A percentile compares a stretch with the other conserved stretches of the same genome.
These are phyloP conservation scores for Mythimna impura DNA, from an alignment of 2,888 invertebrate species.

Conservation along the genomic window DNA sequence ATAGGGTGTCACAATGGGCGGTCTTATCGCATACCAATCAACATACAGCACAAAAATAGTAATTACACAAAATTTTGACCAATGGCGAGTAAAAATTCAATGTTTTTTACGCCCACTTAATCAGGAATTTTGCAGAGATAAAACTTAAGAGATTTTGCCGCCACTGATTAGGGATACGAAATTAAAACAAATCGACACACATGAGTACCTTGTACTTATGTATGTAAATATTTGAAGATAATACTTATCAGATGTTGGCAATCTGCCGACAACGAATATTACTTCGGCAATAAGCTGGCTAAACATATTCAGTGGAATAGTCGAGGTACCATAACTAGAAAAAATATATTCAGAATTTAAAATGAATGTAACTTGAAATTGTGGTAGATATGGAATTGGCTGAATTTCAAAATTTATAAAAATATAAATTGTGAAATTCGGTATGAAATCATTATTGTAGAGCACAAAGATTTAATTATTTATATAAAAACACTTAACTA, in stretches of 20 bases:
- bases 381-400: background rate
- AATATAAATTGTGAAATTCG: no score
- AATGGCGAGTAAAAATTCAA: background rate
- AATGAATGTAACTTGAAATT: background rate
- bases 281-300: slow-evolving; percentile 25
- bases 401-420: background rate
- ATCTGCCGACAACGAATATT: slow-evolving; percentile 44
- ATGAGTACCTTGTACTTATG: background rate
- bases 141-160: slow-evolving; percentile 13
- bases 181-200: slow-evolving; percentile 44
- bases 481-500: no score
- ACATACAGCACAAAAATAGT: background rate
- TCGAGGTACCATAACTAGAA: background rate
- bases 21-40: no score
- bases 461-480: no score
- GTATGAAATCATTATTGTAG: no score
- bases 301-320: slow-evolving; percentile 5
- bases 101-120: slow-evolving; percentile 24
- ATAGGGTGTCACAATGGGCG: no score
- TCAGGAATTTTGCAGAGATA: slow-evolving; percentile 22
- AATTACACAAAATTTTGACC: slow-evolving; percentile 5
- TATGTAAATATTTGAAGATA: slow-evolving; percentile 37
- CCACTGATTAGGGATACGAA: slow-evolving; percentile 48
- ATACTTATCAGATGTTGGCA: slow-evolving; percentile 43
- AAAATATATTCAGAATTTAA: slow-evolving; percentile 5